These are phyloP conservation scores for Muntiacus reevesi DNA, from an alignment of 2,113 vertebrate species.

Conservation along the genomic window DNA sequence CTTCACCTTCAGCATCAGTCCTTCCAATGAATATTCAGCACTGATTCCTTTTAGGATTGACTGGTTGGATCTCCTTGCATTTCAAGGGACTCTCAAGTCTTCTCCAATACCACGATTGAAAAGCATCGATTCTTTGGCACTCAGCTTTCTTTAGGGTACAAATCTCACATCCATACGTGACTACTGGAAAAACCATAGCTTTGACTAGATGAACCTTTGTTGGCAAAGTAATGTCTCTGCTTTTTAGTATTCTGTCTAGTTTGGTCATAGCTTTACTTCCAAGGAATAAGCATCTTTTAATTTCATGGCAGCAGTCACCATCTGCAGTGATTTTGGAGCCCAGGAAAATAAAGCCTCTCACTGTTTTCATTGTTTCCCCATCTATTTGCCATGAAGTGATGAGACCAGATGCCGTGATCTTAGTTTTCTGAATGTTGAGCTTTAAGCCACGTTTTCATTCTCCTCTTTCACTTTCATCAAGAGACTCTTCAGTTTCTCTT, in stretches of 20 bases:
- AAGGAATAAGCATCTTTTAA: background rate
- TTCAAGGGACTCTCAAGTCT: background rate
- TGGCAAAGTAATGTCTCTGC: background rate
- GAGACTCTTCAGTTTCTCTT: background rate
- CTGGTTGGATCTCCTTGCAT: background rate
- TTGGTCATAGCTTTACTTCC: background rate
- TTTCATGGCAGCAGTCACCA: background rate
- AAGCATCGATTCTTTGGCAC: background rate
- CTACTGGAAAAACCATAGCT: background rate
- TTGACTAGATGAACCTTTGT: accelerated
- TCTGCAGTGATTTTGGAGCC: background rate
- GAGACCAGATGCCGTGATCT: background rate
- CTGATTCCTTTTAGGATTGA: background rate
- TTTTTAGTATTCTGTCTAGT: background rate
- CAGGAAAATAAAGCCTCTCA: background rate
- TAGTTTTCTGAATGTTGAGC: background rate
- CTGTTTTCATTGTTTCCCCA: background rate
- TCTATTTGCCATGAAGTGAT: background rate
- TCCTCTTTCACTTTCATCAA: background rate
- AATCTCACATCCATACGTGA: background rate
- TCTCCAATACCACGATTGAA: accelerated
- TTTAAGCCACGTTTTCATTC: background rate
- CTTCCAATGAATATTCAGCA: background rate
- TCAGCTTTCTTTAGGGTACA: background rate
- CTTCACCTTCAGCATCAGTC: background rate